These are phyloP conservation scores for Scytalopus superciliaris DNA, from an alignment of 2,113 vertebrate species.

Conservation along the genomic window DNA sequence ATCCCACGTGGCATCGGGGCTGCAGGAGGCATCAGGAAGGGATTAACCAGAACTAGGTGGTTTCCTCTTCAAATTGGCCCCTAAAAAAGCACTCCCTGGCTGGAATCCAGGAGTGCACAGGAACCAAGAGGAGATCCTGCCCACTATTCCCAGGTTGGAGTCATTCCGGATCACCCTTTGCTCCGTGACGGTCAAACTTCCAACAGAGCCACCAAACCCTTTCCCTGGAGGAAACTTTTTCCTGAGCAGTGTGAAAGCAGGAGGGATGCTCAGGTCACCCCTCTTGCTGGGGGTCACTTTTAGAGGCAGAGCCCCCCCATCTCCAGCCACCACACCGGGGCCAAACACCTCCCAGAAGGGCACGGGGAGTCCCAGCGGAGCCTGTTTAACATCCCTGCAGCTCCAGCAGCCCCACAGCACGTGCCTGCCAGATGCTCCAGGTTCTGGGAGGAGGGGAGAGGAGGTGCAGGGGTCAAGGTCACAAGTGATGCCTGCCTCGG, in stretches of 20 bases:
- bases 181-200: background rate
- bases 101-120: background rate
- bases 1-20: background rate
- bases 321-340: rapidly evolving
- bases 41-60: background rate
- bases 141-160: background rate
- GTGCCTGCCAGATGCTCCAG: conserved; percentile 31
- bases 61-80: background rate
- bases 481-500: background rate
- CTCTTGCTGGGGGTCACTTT: background rate
- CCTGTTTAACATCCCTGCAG: background rate
- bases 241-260: rapidly evolving
- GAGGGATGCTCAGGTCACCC: background rate
- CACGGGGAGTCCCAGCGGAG: background rate
- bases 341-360: background rate
- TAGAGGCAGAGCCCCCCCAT: background rate
- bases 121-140: background rate
- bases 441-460: background rate
- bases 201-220: background rate
- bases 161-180: background rate
- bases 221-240: background rate
- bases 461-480: background rate
- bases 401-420: background rate
- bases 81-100: background rate
- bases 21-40: background rate